phyloP scores from a whole-genome alignment of 2,888 invertebrate genomes.

The Drosophila mimica region DNA sequence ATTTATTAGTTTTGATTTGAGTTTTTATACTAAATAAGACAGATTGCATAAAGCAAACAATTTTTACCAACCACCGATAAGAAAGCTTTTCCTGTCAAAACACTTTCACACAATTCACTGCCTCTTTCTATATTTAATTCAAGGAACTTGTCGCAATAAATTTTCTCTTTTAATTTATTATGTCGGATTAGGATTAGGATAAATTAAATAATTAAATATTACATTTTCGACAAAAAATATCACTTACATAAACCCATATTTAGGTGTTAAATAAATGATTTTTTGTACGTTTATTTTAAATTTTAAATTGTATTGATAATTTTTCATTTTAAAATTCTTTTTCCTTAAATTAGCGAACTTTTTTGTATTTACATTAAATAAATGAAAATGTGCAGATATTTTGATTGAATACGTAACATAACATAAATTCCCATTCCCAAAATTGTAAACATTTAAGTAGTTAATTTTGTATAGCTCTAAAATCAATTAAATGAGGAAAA shows the following conservation, averaged over 20 bases:
- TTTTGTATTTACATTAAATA: neutral
- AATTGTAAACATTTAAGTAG: neutral
- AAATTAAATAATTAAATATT: too few species aligned
- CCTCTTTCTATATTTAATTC: neutral
- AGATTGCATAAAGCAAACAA: neutral
- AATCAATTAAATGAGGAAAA: neutral
- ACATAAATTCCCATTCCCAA: neutral
- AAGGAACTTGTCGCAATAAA: neutral
- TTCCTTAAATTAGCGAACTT: neutral
- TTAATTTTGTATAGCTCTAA: neutral
- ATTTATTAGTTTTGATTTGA: neutral
- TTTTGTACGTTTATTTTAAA: neutral
- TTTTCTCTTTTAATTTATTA: too few species aligned
- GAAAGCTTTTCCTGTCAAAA: neutral
- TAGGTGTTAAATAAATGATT: too few species aligned
- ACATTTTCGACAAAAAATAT: too few species aligned
- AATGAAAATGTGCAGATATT: neutral
- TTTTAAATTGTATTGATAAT: neutral
- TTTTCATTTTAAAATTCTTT: rapidly evolving
- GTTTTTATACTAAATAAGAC: neutral
- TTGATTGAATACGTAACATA: neutral
- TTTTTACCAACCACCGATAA: neutral
- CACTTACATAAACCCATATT: too few species aligned
- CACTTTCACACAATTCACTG: neutral
- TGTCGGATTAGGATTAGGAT: too few species aligned